These are phyloP conservation scores for Dinomys branickii DNA, from an alignment of 2,113 vertebrate species.

Conservation along the genomic window DNA sequence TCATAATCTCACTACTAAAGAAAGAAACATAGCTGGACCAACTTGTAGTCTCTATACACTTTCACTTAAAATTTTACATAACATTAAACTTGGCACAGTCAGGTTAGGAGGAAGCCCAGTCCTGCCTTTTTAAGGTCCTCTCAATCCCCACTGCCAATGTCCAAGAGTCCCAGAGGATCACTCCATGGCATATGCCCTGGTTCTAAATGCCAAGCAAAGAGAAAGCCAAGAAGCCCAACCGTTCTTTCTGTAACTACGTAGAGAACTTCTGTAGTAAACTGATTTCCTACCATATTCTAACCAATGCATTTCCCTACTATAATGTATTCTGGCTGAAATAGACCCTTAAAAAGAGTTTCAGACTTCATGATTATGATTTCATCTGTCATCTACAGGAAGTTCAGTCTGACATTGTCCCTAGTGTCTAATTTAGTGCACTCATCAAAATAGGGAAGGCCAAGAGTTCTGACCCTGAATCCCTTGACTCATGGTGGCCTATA, in stretches of 20 bases:
- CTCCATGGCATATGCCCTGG: background rate
- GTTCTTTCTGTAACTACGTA: background rate
- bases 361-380: background rate
- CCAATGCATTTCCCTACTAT: background rate
- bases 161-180: background rate
- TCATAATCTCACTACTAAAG: background rate
- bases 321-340: background rate
- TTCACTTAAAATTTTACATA: background rate
- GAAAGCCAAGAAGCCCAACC: background rate
- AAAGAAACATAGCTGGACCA: background rate
- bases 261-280: background rate
- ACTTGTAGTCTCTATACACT: background rate
- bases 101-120: background rate
- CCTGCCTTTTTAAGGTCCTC: background rate
- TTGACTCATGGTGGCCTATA: background rate
- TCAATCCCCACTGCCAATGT: background rate
- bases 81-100: background rate
- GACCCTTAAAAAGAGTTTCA: rapidly evolving
- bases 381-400: background rate
- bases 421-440: background rate
- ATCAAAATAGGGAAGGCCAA: background rate
- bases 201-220: background rate
- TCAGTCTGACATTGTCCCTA: background rate
- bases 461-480: background rate
- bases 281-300: background rate